phyloP scores from a whole-genome alignment of 2,113 vertebrate species.

The Burhinus bistriatus region DNA sequence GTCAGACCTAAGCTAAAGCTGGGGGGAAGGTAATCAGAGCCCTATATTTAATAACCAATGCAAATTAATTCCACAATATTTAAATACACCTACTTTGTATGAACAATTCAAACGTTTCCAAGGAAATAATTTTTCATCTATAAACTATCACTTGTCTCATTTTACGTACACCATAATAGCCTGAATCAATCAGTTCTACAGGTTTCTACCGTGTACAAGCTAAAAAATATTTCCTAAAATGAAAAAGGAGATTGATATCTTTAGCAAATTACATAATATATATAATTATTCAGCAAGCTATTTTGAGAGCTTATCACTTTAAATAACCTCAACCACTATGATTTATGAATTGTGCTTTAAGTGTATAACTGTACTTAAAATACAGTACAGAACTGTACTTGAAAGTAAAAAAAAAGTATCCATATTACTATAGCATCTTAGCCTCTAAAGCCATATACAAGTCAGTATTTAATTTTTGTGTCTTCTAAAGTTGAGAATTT shows the following conservation, averaged over 20 bases:
- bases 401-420: not conserved
- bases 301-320: constrained; percentile 12
- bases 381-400: not conserved
- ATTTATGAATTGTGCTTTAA: constrained; percentile 6
- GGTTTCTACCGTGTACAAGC: not conserved
- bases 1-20: not conserved
- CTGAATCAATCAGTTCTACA: not conserved
- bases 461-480: not conserved
- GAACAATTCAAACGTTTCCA: constrained; percentile 8
- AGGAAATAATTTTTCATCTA: constrained; percentile 1
- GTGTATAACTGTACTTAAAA: not conserved
- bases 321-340: not conserved
- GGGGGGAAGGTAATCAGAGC: not conserved
- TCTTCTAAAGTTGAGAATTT: not conserved
- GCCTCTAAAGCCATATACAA: not conserved
- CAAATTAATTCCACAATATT: constrained; percentile 24
- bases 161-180: not conserved
- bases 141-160: constrained; percentile 24
- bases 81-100: constrained; percentile 2
- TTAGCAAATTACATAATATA: constrained; percentile 39
- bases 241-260: not conserved
- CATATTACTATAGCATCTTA: not conserved
- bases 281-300: constrained; percentile 11
- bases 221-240: not conserved
- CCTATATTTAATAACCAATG: not conserved